Base-by-base conservation (phyloP, 2,888 invertebrate genomes). In the Heliconius cydno region DNA sequence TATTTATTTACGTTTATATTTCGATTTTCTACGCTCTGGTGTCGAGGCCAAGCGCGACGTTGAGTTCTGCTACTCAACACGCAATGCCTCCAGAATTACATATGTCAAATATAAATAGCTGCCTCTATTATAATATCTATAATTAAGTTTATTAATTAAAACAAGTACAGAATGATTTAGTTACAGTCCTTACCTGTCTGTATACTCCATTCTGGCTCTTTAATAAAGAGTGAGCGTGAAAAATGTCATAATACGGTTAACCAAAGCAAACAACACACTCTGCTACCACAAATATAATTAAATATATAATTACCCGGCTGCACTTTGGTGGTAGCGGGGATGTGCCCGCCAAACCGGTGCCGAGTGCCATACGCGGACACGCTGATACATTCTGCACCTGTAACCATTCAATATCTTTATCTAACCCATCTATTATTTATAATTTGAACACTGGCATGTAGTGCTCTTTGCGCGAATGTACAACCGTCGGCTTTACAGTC, bases 341-440 rank as follows among this genome's bases (percentile, higher is more conserved):
- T 90, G 85, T 96, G 96, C 5, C n/a, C n/a, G n/a, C n/a, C n/a
- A n/a, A n/a, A n/a, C n/a, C n/a, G n/a, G 85, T 96, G 96, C 5
- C 96, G 96, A 77, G 95, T 94, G 28, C 95, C 95, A 83, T 95
- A 94, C 5, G 93, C 90, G 57, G 93, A 92, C 80, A 25, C 88
- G 6, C 86, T 86, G 57, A 90, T 81, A 79, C 89, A 90, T 13
- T 91, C 92, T 5, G 87, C 77, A 30, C 86, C 87, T 63, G n/a
- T 7, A 60, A 60, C n/a, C n/a, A n/a, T 60, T n/a, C 7, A 9
- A 60, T n/a, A 60, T 60, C 22, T 52, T 52, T 52, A 52, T 52
- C 19, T 52, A 52, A 52, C 19, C 52, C 19, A 52, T 22, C 22
- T 52, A 52, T 52, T 52, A 12, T 41, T 34, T 34, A 34, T 34